phyloP scores from a whole-genome alignment of 2,113 vertebrate species.

The Hippocampus guttulatus region DNA sequence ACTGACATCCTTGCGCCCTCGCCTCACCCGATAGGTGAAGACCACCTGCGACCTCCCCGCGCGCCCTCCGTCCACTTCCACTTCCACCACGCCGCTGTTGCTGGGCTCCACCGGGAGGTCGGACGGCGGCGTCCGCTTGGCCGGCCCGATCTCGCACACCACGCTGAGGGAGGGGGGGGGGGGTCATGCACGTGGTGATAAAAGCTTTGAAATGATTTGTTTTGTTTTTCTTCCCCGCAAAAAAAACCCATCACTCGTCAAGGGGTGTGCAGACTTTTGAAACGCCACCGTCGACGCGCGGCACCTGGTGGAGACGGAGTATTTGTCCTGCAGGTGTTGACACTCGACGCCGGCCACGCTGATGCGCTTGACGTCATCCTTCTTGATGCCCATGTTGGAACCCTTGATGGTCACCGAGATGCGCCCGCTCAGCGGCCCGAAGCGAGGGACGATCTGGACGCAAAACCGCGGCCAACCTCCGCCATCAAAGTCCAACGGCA shows the following conservation, averaged over 20 bases:
- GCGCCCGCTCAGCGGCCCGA: slow-evolving; percentile 80
- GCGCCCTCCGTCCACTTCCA: slow-evolving; percentile 59
- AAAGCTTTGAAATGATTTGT: too few species aligned
- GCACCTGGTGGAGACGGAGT: slow-evolving; percentile 91
- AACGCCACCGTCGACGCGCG: neutral
- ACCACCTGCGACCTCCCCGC: slow-evolving; percentile 38
- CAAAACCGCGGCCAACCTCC: neutral
- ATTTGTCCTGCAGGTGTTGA: slow-evolving; percentile 75
- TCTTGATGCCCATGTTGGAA: slow-evolving; percentile 86
- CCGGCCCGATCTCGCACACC: slow-evolving; percentile 70
- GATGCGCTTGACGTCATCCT: slow-evolving; percentile 80
- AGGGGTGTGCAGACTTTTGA: neutral
- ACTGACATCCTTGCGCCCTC: neutral
- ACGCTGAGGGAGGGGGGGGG: slow-evolving; percentile 53
- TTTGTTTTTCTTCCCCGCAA: too few species aligned
- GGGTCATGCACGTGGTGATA: too few species aligned
- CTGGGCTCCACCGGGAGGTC: slow-evolving; percentile 35
- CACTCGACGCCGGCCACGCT: slow-evolving; percentile 79
- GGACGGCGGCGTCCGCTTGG: neutral
- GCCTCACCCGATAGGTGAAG: slow-evolving; percentile 72
- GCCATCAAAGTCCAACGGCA: neutral
- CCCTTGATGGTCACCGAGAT: slow-evolving; percentile 87
- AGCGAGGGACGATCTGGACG: slow-evolving; percentile 83
- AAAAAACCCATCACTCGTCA: too few species aligned
- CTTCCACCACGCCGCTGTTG: slow-evolving; percentile 43